phyloP scores from a whole-genome alignment of 1,140 invertebrate species.

The Heliconius melpomene region DNA sequence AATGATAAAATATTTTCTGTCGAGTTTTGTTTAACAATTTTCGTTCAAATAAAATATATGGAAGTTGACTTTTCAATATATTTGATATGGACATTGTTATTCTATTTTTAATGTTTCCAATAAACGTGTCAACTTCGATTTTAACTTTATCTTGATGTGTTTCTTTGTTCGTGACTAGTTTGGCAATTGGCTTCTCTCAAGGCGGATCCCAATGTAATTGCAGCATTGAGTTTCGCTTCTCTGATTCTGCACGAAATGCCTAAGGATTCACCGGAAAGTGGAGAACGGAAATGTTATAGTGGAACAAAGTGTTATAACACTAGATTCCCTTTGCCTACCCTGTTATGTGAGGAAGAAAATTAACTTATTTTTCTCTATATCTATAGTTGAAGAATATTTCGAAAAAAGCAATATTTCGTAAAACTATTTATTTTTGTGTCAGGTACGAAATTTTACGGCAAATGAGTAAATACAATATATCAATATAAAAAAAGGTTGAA shows the following conservation, averaged over 20 bases:
- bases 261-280: no score
- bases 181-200: no score
- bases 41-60: background rate
- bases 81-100: background rate
- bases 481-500: background rate
- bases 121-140: no score
- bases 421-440: background rate
- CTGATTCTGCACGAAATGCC: no score
- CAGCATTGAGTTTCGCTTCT: no score
- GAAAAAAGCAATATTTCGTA: background rate
- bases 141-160: no score
- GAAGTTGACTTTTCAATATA: background rate
- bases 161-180: no score
- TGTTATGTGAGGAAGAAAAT: no score
- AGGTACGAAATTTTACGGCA: slow-evolving; percentile 6
- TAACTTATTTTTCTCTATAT: background rate
- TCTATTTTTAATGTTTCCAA: background rate
- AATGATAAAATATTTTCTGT: background rate
- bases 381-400: background rate
- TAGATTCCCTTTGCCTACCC: no score
- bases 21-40: background rate
- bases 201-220: no score
- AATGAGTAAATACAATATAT: slow-evolving; percentile 6
- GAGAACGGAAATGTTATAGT: no score
- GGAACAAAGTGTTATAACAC: no score